These are phyloP conservation scores for Scyliorhinus canicula DNA, from an alignment of 2,797 vertebrate species.

Conservation along the genomic window DNA sequence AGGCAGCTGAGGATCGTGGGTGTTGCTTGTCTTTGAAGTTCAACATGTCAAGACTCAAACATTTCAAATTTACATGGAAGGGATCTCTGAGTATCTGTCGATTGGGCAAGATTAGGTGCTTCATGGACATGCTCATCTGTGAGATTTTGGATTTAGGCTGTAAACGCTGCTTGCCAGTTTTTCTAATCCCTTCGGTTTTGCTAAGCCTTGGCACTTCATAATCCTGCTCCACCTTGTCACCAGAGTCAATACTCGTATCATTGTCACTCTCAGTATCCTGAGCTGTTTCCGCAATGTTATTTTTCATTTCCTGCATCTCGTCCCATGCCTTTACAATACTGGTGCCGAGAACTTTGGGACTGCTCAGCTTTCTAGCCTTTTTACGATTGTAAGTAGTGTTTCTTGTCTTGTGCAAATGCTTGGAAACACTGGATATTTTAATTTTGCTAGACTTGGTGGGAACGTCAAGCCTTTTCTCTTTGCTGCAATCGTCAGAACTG, in stretches of 20 bases:
- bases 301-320: not conserved
- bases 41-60: not conserved
- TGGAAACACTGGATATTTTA: not conserved
- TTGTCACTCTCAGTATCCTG: not conserved
- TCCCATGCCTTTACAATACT: not conserved
- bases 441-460: not conserved
- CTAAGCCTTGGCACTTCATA: not conserved
- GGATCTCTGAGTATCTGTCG: constrained; percentile 20
- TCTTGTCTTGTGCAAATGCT: not conserved
- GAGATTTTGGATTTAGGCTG: not conserved
- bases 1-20: not conserved
- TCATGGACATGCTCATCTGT: constrained; percentile 8
- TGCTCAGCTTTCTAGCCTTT: not conserved
- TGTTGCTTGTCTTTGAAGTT: not conserved
- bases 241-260: not conserved
- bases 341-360: not conserved
- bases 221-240: not conserved
- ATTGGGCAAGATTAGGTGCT: not conserved
- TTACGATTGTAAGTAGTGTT: not conserved
- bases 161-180: not conserved
- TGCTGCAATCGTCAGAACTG: not conserved
- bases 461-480: not conserved
- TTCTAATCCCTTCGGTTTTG: not conserved
- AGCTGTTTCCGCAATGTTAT: not conserved
- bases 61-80: not conserved